A percentile compares a stretch with the other conserved stretches of the same genome.
These are phyloP conservation scores for Drosophila lacertosa DNA, from an alignment of 1,140 invertebrate species.

Conservation along the genomic window DNA sequence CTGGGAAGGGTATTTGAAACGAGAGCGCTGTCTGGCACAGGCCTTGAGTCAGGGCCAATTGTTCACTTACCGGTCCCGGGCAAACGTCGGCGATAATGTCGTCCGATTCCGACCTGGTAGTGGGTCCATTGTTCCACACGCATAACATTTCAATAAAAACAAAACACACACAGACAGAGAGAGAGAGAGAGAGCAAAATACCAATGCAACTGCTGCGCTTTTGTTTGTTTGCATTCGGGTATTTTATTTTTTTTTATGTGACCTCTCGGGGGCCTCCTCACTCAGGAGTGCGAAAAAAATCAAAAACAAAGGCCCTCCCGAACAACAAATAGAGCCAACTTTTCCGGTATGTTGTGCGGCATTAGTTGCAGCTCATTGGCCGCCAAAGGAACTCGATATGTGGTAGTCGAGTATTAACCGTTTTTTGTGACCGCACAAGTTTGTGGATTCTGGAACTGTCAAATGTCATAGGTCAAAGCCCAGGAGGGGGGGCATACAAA, in stretches of 20 bases:
- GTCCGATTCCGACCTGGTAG: constrained; percentile 33
- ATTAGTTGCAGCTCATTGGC: constrained; percentile 52
- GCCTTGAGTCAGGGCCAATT: constrained; percentile 57
- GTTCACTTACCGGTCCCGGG: constrained; percentile 62
- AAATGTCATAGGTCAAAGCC: constrained; percentile 33
- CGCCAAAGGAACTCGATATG: constrained; percentile 11
- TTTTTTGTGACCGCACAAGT: constrained; percentile 16
- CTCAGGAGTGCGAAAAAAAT: constrained; percentile 36
- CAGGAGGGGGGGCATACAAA: not conserved
- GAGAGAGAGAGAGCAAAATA: not conserved
- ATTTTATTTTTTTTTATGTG: constrained; percentile 14
- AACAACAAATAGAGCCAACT: constrained; percentile 22
- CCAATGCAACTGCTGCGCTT: constrained; percentile 59
- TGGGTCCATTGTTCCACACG: constrained; percentile 58
- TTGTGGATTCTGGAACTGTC: constrained; percentile 20
- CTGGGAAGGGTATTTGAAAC: too few relatives aligned
- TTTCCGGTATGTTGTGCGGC: constrained; percentile 26
- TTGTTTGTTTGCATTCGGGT: constrained; percentile 67
- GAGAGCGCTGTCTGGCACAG: constrained; percentile 10
- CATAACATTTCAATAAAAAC: constrained; percentile 61
- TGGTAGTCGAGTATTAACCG: constrained; percentile 7
- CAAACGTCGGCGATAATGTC: constrained; percentile 29
- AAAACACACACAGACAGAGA: constrained; percentile 18
- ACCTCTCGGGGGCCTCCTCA: constrained; percentile 10
- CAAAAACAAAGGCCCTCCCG: constrained; percentile 34